phyloP scores from a whole-genome alignment of 2,797 vertebrate genomes.

The Crenichthys baileyi region DNA sequence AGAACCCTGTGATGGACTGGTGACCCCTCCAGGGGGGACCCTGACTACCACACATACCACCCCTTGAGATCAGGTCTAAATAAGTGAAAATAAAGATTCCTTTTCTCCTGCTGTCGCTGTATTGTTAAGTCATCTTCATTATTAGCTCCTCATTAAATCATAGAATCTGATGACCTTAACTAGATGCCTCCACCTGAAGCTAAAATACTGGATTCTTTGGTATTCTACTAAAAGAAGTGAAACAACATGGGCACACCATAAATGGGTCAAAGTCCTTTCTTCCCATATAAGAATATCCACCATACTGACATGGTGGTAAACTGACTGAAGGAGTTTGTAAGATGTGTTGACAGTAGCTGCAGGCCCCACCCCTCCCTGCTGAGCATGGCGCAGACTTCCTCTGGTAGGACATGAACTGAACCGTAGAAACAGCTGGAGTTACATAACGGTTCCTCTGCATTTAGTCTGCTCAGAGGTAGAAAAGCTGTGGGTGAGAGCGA shows the following conservation, averaged over 20 bases:
- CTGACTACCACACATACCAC: too few relatives aligned
- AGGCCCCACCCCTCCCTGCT: slow-evolving; percentile 36
- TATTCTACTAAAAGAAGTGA: slow-evolving; percentile 12
- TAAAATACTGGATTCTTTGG: not conserved
- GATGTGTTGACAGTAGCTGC: slow-evolving; percentile 54
- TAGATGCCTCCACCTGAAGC: not conserved
- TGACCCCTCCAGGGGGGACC: too few relatives aligned
- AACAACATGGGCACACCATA: slow-evolving; percentile 3
- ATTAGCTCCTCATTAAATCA: not conserved
- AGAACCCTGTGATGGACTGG: too few relatives aligned
- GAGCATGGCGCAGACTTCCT: slow-evolving; percentile 43
- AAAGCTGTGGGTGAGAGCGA: slow-evolving; percentile 55
- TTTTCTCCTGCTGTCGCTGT: too few relatives aligned
- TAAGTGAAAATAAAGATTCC: too few relatives aligned
- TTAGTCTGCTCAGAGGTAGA: slow-evolving; percentile 52
- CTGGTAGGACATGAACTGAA: slow-evolving; percentile 63
- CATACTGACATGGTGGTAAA: slow-evolving; percentile 34
- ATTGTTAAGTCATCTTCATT: too few relatives aligned
- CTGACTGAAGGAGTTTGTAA: slow-evolving; percentile 46
- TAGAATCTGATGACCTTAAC: not conserved
- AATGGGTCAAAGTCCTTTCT: slow-evolving; percentile 35
- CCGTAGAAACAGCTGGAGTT: slow-evolving; percentile 74
- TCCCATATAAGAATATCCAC: slow-evolving; percentile 52
- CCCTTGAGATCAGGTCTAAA: too few relatives aligned
- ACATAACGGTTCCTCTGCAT: slow-evolving; percentile 67